Percentiles rank a stretch among this genome's conserved stretches.
Evolutionary conservation across 2,888 invertebrate genomes (phyloP).

Genomic region (Cantharis rufa): DNA sequence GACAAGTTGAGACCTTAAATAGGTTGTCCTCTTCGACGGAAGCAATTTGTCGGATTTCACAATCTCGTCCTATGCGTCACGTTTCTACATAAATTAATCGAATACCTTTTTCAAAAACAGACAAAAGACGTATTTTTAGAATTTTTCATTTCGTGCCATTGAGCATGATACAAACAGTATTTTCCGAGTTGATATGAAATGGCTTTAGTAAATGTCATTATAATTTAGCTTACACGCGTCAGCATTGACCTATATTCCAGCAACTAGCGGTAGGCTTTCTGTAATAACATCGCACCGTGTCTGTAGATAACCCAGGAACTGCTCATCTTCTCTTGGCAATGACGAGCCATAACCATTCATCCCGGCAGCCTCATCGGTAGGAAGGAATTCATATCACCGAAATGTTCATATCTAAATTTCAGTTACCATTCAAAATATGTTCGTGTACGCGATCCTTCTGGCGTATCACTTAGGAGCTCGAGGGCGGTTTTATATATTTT

Average conservation of each 20-base stretch:
- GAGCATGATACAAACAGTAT: background rate
- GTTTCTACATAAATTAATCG: slow-evolving; percentile 33
- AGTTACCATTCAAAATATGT: slow-evolving; percentile 32
- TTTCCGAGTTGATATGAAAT: background rate
- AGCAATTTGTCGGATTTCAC: slow-evolving; percentile 33
- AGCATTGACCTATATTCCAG: slow-evolving; percentile 19
- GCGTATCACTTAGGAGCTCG: slow-evolving; percentile 9
- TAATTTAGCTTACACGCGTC: slow-evolving; percentile 7
- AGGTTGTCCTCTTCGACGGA: slow-evolving; percentile 25
- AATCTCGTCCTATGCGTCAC: slow-evolving; percentile 32
- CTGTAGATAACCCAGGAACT: slow-evolving; percentile 37
- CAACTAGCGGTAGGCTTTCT: slow-evolving; percentile 15
- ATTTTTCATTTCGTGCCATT: background rate
- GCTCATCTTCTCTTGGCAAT: slow-evolving; percentile 41
- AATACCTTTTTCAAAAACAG: slow-evolving; percentile 25
- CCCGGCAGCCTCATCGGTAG: slow-evolving; percentile 36
- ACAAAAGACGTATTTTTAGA: background rate
- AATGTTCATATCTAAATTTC: slow-evolving; percentile 43
- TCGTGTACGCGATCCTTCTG: slow-evolving; percentile 10
- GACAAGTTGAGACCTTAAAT: slow-evolving; percentile 27
- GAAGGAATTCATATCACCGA: slow-evolving; percentile 42
- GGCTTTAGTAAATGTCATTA: background rate
- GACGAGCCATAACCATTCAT: slow-evolving; percentile 44
- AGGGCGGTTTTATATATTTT: slow-evolving; percentile 22
- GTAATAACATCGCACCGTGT: slow-evolving; percentile 31